Evolutionary conservation across 2,113 vertebrate genomes (phyloP), one percentile per base, ranked within the genome.

Genomic region (Quiscalus mexicanus): DNA sequence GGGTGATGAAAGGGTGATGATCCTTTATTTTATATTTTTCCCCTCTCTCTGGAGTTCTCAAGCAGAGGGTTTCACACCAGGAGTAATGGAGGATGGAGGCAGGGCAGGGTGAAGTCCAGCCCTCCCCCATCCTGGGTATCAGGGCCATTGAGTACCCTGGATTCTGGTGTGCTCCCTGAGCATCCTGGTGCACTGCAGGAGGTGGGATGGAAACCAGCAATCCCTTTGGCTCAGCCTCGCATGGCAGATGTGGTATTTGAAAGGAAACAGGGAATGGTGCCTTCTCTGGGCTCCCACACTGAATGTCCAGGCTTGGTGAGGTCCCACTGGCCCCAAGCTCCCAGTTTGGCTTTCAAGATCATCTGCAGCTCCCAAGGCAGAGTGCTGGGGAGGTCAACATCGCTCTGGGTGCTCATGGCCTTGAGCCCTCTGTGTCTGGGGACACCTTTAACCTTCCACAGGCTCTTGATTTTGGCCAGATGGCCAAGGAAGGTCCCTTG

Each of bases 401-500:
- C 0, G 0, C 65, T 50, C 5, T 0, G 7, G 27, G 28, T 21
- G 63, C 31, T 82, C 31, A 0, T 27, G 5, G 7, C 58, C 50
- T 30, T 35, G 65, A 87, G 4, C 42, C 33, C 35, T 78, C 10
- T 0, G 2, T 20, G 20, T 30, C 37, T 2, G 8, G 55, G 16
- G 53, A 10, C 3, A 1, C 22, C 63, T 78, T 28, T 6, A 21
- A 42, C 19, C 33, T 22, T 23, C 25, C 1, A 0, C 23, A 39
- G 44, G 18, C 69, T 60, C 58, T 30, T 8, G 27, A 2, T 44
- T 82, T 59, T 25, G 44, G 31, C 30, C 4, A 3, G 41, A 49
- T 23, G 56, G 18, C 47, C 2, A 1, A 27, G 20, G 8, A 3
- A 6, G 31, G 11, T 35, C 18, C 47, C 9, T 53, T 17, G 37